Percentiles rank a stretch among this genome's conserved stretches.
Evolutionary conservation across 1,140 invertebrate genomes (phyloP).

Genomic region (Batillaria attramentaria): DNA sequence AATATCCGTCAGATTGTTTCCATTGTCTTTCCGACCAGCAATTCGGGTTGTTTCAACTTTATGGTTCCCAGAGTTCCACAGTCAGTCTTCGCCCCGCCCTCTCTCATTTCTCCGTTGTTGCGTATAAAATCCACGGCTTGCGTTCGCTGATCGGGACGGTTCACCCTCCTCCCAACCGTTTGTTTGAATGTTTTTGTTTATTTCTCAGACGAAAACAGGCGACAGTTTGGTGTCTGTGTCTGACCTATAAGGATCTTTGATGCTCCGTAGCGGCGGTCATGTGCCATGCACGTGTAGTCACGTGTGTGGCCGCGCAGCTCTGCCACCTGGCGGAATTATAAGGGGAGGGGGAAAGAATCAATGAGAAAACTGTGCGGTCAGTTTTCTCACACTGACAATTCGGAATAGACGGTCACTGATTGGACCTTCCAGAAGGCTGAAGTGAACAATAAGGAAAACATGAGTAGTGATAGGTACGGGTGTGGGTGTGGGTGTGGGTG

Average conservation of each 20-base stretch:
- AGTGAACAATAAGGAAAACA: background rate
- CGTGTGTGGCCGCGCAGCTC: background rate
- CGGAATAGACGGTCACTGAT: background rate
- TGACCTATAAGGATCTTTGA: conserved; percentile 9
- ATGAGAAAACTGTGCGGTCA: background rate
- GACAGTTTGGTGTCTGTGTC: conserved; percentile 14
- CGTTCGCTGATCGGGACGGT: too few relatives aligned
- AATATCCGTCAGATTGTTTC: too few relatives aligned
- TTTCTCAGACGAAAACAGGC: background rate
- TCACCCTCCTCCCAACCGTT: background rate
- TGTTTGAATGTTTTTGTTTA: conserved; percentile 10
- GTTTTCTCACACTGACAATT: background rate
- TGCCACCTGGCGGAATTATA: conserved; percentile 6
- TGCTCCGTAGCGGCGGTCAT: background rate
- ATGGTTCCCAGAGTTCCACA: too few relatives aligned
- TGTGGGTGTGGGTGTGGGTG: too few relatives aligned
- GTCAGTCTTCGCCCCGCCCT: too few relatives aligned
- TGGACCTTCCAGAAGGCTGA: background rate
- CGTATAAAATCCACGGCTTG: too few relatives aligned
- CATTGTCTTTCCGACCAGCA: too few relatives aligned
- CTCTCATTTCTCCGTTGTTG: too few relatives aligned
- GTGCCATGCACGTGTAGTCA: conserved; percentile 1
- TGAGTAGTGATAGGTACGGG: too few relatives aligned
- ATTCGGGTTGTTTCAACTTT: too few relatives aligned
- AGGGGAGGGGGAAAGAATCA: too few relatives aligned